These are phyloP conservation scores for Pheosia gnoma DNA, from an alignment of 2,888 invertebrate genomes.

Conservation along the genomic window DNA sequence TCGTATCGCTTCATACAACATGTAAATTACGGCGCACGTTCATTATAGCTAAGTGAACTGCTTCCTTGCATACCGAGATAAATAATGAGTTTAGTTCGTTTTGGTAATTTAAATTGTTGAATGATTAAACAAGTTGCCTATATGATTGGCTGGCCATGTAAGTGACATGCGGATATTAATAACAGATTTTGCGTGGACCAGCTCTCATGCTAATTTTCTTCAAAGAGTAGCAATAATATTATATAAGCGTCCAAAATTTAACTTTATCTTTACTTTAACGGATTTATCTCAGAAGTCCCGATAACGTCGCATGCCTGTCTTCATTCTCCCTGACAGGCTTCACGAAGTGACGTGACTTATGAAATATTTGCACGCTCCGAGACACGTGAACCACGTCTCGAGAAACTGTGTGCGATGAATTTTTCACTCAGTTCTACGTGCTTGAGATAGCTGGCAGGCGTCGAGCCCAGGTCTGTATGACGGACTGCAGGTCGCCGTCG, in stretches of 20 bases:
- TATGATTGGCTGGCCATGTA: neutral
- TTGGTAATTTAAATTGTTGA: no score
- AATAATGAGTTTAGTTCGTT: neutral
- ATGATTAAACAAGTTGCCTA: neutral
- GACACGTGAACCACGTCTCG: neutral
- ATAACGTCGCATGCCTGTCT: neutral
- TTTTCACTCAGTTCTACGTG: neutral
- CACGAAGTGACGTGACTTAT: neutral
- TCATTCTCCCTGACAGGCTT: neutral
- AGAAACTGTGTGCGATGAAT: neutral
- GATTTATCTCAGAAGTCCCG: neutral
- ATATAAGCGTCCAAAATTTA: neutral
- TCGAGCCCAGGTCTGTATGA: no score
- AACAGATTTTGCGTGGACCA: neutral
- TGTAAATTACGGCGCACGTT: neutral
- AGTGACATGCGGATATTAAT: conserved; percentile 2
- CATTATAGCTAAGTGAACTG: neutral
- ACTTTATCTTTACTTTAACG: neutral
- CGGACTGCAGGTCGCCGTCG: neutral
- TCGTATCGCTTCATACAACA: neutral
- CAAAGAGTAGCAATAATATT: neutral
- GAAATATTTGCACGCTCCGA: conserved; percentile 1
- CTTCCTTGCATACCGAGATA: neutral
- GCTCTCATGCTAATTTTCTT: neutral
- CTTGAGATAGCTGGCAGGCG: neutral